Evolutionary conservation across 2,797 vertebrate species (phyloP).

Genomic region (Muraenolepis orangiensis): DNA sequence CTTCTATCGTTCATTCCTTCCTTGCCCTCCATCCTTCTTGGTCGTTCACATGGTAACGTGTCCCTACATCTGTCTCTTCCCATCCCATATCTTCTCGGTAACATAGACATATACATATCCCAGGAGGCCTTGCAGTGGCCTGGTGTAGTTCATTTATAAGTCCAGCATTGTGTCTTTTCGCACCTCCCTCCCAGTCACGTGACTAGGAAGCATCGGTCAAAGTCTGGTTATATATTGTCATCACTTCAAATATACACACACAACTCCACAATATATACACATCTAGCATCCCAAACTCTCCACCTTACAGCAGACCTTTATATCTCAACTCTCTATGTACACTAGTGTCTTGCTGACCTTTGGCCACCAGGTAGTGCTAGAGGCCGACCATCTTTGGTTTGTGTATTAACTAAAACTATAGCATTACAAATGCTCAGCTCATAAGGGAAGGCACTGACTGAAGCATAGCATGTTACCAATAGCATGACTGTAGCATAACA

Average conservation of each 20-base stretch:
- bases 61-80: slow-evolving; percentile 4
- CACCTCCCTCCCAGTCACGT: slow-evolving; percentile 11
- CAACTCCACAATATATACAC: slow-evolving; percentile 29
- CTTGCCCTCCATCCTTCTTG: slow-evolving; percentile 8
- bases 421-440: slow-evolving; percentile 10
- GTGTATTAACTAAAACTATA: slow-evolving; percentile 16
- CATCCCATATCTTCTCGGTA: neutral
- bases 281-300: neutral
- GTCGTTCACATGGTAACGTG: slow-evolving; percentile 31
- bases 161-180: neutral
- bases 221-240: slow-evolving; percentile 23
- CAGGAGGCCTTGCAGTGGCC: neutral
- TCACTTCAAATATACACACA: slow-evolving; percentile 68
- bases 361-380: slow-evolving; percentile 19
- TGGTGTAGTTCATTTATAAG: neutral
- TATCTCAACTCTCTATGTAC: slow-evolving; percentile 1
- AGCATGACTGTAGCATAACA: neutral
- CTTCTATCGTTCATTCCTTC: neutral
- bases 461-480: too few species aligned
- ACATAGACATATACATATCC: slow-evolving; percentile 16
- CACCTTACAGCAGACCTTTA: neutral
- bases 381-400: slow-evolving; percentile 56
- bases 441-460: neutral
- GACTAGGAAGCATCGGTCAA: slow-evolving; percentile 5
- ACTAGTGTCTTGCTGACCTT: neutral